phyloP scores from a whole-genome alignment of 2,113 vertebrate species.

The Seriola aureovittata region DNA sequence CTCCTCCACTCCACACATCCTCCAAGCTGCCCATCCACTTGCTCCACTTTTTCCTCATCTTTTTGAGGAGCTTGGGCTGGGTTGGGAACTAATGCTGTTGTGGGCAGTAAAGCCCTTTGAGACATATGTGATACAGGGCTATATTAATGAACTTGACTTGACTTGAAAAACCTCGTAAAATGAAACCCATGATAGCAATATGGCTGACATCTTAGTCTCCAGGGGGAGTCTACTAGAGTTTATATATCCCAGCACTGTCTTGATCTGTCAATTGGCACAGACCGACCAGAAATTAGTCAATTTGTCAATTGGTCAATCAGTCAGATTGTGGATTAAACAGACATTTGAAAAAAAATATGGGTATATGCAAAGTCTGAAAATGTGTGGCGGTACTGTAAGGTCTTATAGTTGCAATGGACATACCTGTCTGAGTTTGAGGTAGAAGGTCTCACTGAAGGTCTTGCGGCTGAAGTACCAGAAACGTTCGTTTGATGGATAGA shows the following conservation, averaged over 20 bases:
- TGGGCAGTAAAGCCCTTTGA: slow-evolving; percentile 7
- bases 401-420: neutral
- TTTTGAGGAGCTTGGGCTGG: neutral
- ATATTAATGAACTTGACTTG: neutral
- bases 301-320: neutral
- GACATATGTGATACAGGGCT: slow-evolving; percentile 1
- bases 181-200: neutral
- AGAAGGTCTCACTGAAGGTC: slow-evolving; percentile 95
- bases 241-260: too few relatives aligned
- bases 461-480: slow-evolving; percentile 99
- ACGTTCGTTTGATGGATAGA: slow-evolving; percentile 95
- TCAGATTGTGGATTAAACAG: neutral
- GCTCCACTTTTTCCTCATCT: neutral
- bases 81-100: neutral
- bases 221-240: neutral
- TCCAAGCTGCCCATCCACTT: slow-evolving; percentile 14
- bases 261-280: too few relatives aligned
- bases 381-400: neutral
- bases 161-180: neutral
- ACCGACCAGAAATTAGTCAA: too few relatives aligned
- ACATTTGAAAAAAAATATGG: neutral
- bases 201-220: neutral
- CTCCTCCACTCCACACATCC: slow-evolving; percentile 28
- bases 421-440: slow-evolving; percentile 96
- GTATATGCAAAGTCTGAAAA: neutral